Percentiles rank a stretch among this genome's conserved stretches.
Conservation (phyloP, 2,888 invertebrate species). For the Caenorhabditis virilis region DNA sequence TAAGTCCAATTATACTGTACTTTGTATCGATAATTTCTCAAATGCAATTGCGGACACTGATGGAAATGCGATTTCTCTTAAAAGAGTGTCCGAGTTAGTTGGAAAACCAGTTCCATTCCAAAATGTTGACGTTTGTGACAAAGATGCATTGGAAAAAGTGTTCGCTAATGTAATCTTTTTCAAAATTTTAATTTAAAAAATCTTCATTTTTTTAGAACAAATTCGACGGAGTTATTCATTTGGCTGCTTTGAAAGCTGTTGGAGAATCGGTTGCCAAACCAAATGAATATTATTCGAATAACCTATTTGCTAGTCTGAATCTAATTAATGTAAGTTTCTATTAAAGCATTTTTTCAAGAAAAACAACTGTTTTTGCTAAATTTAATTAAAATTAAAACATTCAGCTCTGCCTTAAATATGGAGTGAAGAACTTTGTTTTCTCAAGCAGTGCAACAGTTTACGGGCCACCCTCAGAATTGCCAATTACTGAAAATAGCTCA, state of each 20-base stretch:
- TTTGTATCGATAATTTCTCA: conserved; percentile 89
- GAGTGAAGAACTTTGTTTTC: conserved; percentile 84
- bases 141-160: conserved; percentile 47
- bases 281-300: conserved; percentile 89
- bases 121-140: conserved; percentile 54
- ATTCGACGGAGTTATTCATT: conserved; percentile 92
- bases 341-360: too few species aligned
- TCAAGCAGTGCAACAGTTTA: conserved; percentile 91
- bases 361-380: too few species aligned
- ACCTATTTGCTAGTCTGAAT: conserved; percentile 88
- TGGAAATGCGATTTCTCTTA: conserved; percentile 72
- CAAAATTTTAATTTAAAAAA: neutral
- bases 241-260: conserved; percentile 93
- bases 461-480: conserved; percentile 84
- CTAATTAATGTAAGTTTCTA: conserved; percentile 87
- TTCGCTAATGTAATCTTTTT: conserved; percentile 69
- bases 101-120: conserved; percentile 74
- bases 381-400: conserved; percentile 8
- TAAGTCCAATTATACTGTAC: conserved; percentile 82
- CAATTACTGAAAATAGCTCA: conserved; percentile 83
- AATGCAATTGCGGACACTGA: conserved; percentile 79
- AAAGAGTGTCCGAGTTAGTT: conserved; percentile 81
- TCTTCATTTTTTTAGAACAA: conserved; percentile 78
- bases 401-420: conserved; percentile 82
- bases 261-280: conserved; percentile 93